Evolutionary conservation across 2,888 invertebrate species (phyloP).

Genomic region (Diaprepes abbreviatus): DNA sequence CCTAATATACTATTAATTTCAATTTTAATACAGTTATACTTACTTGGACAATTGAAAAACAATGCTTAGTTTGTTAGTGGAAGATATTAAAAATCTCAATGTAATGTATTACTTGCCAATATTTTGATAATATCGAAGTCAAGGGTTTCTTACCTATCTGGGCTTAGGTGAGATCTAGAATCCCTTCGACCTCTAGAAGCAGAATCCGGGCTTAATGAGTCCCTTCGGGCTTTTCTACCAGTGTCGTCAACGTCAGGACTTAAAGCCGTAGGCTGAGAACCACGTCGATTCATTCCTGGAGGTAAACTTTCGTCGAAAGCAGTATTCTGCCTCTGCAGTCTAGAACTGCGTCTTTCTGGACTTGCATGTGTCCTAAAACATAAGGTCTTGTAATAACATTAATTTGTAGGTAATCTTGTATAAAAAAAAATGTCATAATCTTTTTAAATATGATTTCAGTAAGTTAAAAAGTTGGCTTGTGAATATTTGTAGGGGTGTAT

Average conservation of each 20-base stretch:
- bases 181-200: slow-evolving; percentile 81
- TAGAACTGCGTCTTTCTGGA: slow-evolving; percentile 61
- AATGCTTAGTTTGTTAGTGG: too few relatives aligned
- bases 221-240: slow-evolving; percentile 82
- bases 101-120: too few relatives aligned
- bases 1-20: too few relatives aligned
- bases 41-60: too few relatives aligned
- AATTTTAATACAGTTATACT: too few relatives aligned
- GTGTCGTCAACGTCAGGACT: slow-evolving; percentile 83
- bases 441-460: too few relatives aligned
- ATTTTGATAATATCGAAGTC: too few relatives aligned
- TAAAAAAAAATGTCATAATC: too few relatives aligned
- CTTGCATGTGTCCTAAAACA: slow-evolving; percentile 51
- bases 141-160: slow-evolving; percentile 74
- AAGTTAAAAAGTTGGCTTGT: too few relatives aligned
- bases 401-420: too few relatives aligned
- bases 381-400: neutral
- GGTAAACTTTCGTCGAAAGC: slow-evolving; percentile 90
- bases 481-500: too few relatives aligned
- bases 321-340: slow-evolving; percentile 88
- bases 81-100: too few relatives aligned
- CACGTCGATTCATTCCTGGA: slow-evolving; percentile 77
- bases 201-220: slow-evolving; percentile 92
- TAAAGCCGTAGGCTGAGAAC: slow-evolving; percentile 85
- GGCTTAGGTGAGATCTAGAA: slow-evolving; percentile 83